Evolutionary conservation across 2,113 vertebrate genomes (phyloP).

Genomic region (Plecotus auritus): DNA sequence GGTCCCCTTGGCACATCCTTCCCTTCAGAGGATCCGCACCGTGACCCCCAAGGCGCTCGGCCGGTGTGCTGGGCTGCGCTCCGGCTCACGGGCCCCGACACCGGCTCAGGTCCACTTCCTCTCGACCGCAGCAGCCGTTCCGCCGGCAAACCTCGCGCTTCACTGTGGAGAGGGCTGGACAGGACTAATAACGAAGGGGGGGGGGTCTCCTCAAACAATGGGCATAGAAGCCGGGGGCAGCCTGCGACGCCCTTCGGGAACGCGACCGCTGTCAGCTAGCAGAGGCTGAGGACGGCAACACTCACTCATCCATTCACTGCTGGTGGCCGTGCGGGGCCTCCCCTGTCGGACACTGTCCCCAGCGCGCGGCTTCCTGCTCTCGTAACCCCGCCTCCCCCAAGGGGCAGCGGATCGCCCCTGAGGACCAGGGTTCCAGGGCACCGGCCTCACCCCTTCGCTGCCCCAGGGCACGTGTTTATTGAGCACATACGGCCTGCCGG

Average conservation of each 20-base stretch:
- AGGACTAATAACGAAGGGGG: background rate
- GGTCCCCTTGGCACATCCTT: background rate
- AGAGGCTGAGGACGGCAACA: background rate
- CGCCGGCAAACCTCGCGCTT: background rate
- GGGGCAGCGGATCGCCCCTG: background rate
- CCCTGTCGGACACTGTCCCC: fast-evolving
- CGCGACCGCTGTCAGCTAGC: fast-evolving
- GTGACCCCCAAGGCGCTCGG: fast-evolving
- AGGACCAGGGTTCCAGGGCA: background rate
- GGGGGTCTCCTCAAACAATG: fast-evolving
- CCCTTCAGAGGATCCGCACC: background rate
- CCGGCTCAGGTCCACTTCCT: fast-evolving
- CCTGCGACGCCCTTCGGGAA: background rate
- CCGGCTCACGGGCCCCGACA: background rate
- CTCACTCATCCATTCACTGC: fast-evolving
- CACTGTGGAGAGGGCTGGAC: fast-evolving
- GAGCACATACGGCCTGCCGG: fast-evolving
- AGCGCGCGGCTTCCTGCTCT: fast-evolving
- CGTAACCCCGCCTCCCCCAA: no score
- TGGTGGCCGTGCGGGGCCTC: fast-evolving
- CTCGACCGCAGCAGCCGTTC: background rate
- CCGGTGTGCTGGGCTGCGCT: background rate
- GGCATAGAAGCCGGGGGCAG: fast-evolving
- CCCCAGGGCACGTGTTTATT: fast-evolving
- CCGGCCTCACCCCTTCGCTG: no score